Evolutionary conservation across 1,140 invertebrate genomes (phyloP), one percentile per base, ranked within the genome.

Genomic region (Drosophila willistoni): DNA sequence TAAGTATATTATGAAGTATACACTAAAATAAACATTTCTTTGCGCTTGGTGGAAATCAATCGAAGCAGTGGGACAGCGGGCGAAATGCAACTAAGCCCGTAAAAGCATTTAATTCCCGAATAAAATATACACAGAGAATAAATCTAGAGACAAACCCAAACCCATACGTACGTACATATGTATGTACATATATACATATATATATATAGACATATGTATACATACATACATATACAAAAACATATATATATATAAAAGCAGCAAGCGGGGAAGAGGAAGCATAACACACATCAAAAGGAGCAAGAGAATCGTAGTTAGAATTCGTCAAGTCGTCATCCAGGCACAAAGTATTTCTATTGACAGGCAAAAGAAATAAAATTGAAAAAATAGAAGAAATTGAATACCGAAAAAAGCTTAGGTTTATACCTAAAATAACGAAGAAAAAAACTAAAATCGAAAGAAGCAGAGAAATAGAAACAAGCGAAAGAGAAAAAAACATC

Each of bases 1-100:
- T n/a, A 64, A 47, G 42, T 64, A 76, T 60, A 77, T 55, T 55
- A 14, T 14, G 55, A 47, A 13, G 22, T 17, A 47, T 63, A 47
- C n/a, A 60, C 7, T 39, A 36, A 60, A 14, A 12, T 19, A 29
- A 39, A 64, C 33, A 17, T 22, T 19, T 59, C 29, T 7, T 36
- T 36, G 56, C 34, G n/a, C 56, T 47, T 17, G 9, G 44, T 51
- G 44, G 17, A 12, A 51, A 22, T 51, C 44, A 12, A 51, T 51
- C 22, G 17, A 51, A 51, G 44, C 9, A 51, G 44, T 22, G 44
- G 44, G 17, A 22, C 17, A 51, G 44, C 19, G 44, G 44, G 44
- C 17, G 17, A 10, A 1, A 51, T 10, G 7, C 17, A 51, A 22
- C 44, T 22, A 22, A 51, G 17, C 44, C 44, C 44, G 5, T 7